Evolutionary conservation across 64 coral and sea anemone genomes (phyloP), one percentile per base, ranked within the genome.

Genomic region (Cladopsammia gracilis): DNA sequence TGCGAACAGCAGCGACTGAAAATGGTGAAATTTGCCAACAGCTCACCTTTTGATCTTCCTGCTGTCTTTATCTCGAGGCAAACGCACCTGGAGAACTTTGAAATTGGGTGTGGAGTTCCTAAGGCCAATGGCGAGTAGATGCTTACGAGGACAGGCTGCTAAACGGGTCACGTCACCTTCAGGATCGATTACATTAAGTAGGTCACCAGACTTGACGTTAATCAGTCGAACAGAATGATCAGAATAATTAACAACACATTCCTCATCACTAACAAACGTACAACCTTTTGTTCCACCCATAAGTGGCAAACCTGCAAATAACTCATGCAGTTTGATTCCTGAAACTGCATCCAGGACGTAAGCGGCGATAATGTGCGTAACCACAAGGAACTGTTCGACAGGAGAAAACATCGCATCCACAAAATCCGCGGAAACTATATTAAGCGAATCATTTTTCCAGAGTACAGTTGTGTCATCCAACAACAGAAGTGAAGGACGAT

Each of bases 101-200:
- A 47, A 82, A 15, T 25, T 16, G 7, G 58, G 14, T 5, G 1
- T 14, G 12, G 25, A 62, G 73, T 22, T 7, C 3, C 0, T 10
- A 4, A 61, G 57, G 58, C 53, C 78, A 64, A 82, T 46, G 26
- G 78, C 78, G 23, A 82, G 12, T 1, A 82, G 34, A 8, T 23
- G 78, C 25, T 64, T 82, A 47, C 57, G 15, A 43, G 78, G 78
- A 82, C 57, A 82, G 15, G 15, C 25, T 45, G 78, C 78, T 19
- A 62, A 46, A 82, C 78, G 47, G 24, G 10, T 2, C 57, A 64
- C 25, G 2, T 2, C 1, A 14, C 26, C 3, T 60, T 82, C 25
- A 3, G 20, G 3, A 10, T 62, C 10, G 42, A 82, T 82, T 64
- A 8, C 78, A 62, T 26, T 61, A 4, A 82, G 58, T 6, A 82